These are phyloP conservation scores for Siderastrea siderea DNA, from an alignment of 92 coral and sea anemone genomes.

Conservation along the genomic window DNA sequence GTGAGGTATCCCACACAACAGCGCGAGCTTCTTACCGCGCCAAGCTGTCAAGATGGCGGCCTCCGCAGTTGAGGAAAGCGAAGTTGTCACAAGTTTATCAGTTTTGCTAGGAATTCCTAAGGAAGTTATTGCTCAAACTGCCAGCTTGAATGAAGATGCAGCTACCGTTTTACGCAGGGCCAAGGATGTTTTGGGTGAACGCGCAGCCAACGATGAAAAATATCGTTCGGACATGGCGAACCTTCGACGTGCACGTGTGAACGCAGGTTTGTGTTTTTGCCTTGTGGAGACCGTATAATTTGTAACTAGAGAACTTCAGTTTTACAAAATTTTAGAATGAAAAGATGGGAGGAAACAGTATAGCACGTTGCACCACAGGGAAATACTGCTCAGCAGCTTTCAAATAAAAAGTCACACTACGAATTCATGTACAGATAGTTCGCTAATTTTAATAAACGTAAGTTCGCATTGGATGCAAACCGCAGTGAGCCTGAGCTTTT, in stretches of 20 bases:
- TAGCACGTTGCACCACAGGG: too few species aligned
- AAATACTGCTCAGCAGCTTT: too few species aligned
- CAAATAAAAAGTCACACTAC: too few species aligned
- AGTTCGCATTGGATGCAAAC: too few species aligned
- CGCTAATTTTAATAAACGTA: too few species aligned
- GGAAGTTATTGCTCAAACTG: slow-evolving; percentile 58
- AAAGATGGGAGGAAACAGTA: neutral
- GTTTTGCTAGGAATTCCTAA: slow-evolving; percentile 67
- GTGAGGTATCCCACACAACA: slow-evolving; percentile 65
- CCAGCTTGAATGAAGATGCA: slow-evolving; percentile 74
- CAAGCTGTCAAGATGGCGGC: slow-evolving; percentile 94
- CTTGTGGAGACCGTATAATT: neutral
- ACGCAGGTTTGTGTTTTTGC: slow-evolving; percentile 78
- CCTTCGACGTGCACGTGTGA: slow-evolving; percentile 98
- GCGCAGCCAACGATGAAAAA: slow-evolving; percentile 65
- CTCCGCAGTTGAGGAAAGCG: slow-evolving; percentile 66
- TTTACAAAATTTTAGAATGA: neutral
- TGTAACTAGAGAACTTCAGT: too few species aligned
- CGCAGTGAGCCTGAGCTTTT: too few species aligned
- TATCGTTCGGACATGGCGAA: slow-evolving; percentile 78
- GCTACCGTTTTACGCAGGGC: slow-evolving; percentile 63
- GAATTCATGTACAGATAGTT: too few species aligned
- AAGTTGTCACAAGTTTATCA: slow-evolving; percentile 68
- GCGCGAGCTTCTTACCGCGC: slow-evolving; percentile 70
- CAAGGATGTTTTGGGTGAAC: slow-evolving; percentile 67